Base-by-base conservation (phyloP, 1,140 invertebrate genomes). In the Thaumatotibia leucotreta region DNA sequence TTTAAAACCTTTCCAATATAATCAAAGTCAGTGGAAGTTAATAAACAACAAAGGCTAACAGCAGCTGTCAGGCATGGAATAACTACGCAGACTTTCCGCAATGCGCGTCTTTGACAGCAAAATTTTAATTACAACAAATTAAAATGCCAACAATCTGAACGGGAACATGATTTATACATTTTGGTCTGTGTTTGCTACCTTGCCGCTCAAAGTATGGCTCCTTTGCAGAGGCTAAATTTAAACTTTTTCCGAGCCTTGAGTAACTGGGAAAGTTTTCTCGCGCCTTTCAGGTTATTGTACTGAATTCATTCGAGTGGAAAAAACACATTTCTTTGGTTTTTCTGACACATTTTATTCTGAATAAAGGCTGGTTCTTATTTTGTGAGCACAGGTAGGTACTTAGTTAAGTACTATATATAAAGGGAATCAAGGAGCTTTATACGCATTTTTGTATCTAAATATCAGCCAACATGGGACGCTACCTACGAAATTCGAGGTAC, bases 201-300 rank as follows among this genome's bases (percentile, higher is more conserved):
- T 8, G 20, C 20, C 20, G 50, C 14, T 58, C 24, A 58, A 58
- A 29, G 6, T 14, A 14, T 11, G 10, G 52, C 11, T 29, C 24
- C 8, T 29, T 11, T 14, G 27, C 23, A 58, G 24, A 58, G 52
- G 27, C 9, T 11, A 31, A 58, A 58, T 58, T 58, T 58, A 27
- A 70, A 71, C 65, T 71, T 67, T 69, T 74, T 73, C 66, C 67
- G 39, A 62, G 62, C 52, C 62, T 63, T 70, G 63, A 70, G 68
- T 67, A 66, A 61, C 64, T 52, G 68, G 66, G 61, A 65, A 75
- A 76, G 62, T 76, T 75, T 58, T 29, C 23, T 58, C 52, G 52
- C 65, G 54, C 50, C 62, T 66, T 54, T 63, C 65, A 61, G 33
- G 63, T 64, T 66, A 71, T 71, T 69, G 64, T 54, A 68, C 62